Base-by-base conservation (phyloP, 2,888 invertebrate genomes). In the Terebella lapidaria region DNA sequence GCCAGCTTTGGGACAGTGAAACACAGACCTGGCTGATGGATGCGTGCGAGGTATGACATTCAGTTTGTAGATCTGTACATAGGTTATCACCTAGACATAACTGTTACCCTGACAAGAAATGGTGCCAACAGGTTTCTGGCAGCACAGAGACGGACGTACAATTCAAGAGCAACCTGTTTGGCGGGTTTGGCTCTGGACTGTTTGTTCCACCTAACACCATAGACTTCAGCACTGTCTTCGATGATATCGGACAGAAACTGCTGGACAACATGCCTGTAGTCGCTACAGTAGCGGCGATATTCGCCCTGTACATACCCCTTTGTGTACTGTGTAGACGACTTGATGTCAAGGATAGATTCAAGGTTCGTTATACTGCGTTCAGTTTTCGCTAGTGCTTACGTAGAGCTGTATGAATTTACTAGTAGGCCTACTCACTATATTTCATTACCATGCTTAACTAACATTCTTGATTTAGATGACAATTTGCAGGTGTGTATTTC, bases 161-260 rank as follows among this genome's bases (percentile, higher is more conserved):
- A 28, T 71, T 74, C 56, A 67, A 68, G 51, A 70, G 70, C 58
- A 70, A 70, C 54, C 67, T 74, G 60, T 67, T 74, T 27, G 73
- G 74, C 2, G 60, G 70, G 0, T 71, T 73, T 58, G 66, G 71
- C 4, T 61, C 70, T 1, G 66, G 67, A 29, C 54, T 71, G 5
- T 56, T 73, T 45, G 59, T 70, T n/a, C 58, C 62, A 2, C 72
- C 72, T 1, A 66, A 67, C 26, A 57, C 60, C 0, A 72, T 74
- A 4, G 67, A 74, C 60, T 74, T 74, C 56, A 59, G 58, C 10
- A 59, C 65, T 20, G 59, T 74, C 22, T 71, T 74, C 58, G 63
- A 61, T 24, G 65, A 72, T 60, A 67, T 72, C 47, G 46, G 59
- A 1, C 59, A 54, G 5, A 64, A 64, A 26, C 47, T 73, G 10